Base-by-base conservation (phyloP, 2,797 vertebrate species). In the Cyprinodon diabolis region DNA sequence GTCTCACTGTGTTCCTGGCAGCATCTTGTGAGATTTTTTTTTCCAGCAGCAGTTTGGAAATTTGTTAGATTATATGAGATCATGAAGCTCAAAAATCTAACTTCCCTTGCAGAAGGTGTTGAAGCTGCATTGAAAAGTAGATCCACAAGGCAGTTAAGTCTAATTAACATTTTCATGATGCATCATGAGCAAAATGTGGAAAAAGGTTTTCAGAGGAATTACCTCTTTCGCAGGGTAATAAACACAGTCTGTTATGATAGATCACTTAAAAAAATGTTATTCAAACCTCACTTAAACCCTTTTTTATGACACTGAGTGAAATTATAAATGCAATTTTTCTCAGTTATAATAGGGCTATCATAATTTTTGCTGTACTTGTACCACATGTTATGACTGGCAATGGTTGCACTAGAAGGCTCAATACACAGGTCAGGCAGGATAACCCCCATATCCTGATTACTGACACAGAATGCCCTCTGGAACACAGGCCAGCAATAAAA, bases 361-460 rank as follows among this genome's bases (percentile, higher is more conserved):
- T 10, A 21, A 51, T 80, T 48, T 75, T 68, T 79, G 74, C 43
- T 15, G 51, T 62, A 60, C 81, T 84, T 86, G 87, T 83, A 87
- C 86, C 82, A 76, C 52, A 78, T 77, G 80, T 81, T 82, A 76
- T 78, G 30, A 47, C 73, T 89, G 90, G 87, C 89, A 91, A 89
- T 57, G 79, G 84, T 83, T 88, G 73, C 75, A 60, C 80, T 80
- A 87, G 80, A 81, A 82, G 78, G 86, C 92, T 94, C 93, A 93
- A 92, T 94, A 92, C 87, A 65, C 70, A 86, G 93, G 92, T 95
- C 94, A 94, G 91, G 84, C 94, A 95, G 95, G 94, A 95, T 95
- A 95, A 95, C 95, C 94, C 93, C 92, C 90, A 95, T 94, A 95
- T 95, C 94, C 95, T 94, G 94, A 95, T 94, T 94, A 93, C 92